Evolutionary conservation across 2,113 vertebrate species (phyloP).

Genomic region (Hystrix brachyura): DNA sequence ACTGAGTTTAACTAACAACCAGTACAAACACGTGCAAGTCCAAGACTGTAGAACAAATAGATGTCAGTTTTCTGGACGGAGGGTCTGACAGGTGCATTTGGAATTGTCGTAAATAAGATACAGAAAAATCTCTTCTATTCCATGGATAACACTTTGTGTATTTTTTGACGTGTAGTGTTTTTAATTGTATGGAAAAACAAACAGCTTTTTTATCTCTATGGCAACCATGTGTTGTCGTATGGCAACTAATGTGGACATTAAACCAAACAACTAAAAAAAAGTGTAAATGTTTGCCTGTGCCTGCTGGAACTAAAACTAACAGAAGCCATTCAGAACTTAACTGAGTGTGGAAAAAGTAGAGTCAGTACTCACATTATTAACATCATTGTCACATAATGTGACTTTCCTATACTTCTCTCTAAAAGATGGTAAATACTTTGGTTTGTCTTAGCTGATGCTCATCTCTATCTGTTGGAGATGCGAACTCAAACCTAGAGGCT

Average conservation of each 20-base stretch:
- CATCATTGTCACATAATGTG: accelerated
- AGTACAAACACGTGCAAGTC: not conserved
- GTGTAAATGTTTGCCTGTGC: not conserved
- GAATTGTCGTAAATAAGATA: not conserved
- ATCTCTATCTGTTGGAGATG: not conserved
- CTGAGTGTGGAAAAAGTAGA: not conserved
- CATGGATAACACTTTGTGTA: not conserved
- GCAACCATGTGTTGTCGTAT: not conserved
- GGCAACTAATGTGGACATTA: not conserved
- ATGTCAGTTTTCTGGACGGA: not conserved
- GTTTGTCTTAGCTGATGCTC: not conserved
- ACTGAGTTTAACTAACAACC: not conserved
- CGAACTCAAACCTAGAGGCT: no score
- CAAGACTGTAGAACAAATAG: not conserved
- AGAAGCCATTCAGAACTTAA: not conserved
- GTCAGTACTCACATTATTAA: accelerated
- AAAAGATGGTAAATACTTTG: not conserved
- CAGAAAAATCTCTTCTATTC: not conserved
- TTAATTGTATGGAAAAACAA: not conserved
- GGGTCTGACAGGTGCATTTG: not conserved
- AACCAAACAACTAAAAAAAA: not conserved
- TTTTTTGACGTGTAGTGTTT: not conserved
- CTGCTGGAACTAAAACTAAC: not conserved
- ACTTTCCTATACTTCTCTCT: accelerated
- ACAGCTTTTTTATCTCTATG: not conserved